Base-by-base conservation (phyloP, 1,140 invertebrate genomes). In the Drosophila lacteicornis region DNA sequence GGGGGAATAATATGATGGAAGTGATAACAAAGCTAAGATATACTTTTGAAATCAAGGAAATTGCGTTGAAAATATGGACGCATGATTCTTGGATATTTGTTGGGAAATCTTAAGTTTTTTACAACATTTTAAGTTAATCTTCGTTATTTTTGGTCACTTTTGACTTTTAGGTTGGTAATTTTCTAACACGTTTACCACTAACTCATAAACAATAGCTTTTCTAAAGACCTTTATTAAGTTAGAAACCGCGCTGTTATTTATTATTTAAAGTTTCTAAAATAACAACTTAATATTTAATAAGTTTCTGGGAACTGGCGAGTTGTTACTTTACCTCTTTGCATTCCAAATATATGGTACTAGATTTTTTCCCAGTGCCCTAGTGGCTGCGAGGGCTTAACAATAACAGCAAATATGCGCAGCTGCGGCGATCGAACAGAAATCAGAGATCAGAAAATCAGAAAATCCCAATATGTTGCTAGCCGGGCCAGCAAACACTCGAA, bases 341-440 rank as follows among this genome's bases (percentile, higher is more conserved):
- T 30, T 6, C 30, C 7, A 30, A 8, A 25, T 25, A 25, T 25
- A 25, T 25, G 22, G 22, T 15, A 4, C 2, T 5, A 42, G 13
- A n/a, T 38, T 61, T 65, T 61, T 12, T 33, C 5, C 15, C 40
- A 15, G 62, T 65, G 47, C 17, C 2, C 1, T 3, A 17, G 67
- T 17, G 66, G 30, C n/a, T 17, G 1, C 7, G 42, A 22, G 53
- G 25, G 9, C 61, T 40, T 50, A 62, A 71, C 55, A 57, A 42
- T 73, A 55, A 42, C 55, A 15, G 33, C 57, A 77, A 79, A 79
- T 74, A 66, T 71, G 73, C 71, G 68, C 75, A 83, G 81, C 65
- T 79, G 67, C 45, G 51, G 50, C 66, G 36, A 59, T 69, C 81
- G 58, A 83, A 43, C 61, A 45, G 27, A 57, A 56, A 57, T 57